Evolutionary conservation across 2,888 invertebrate species (phyloP).

Genomic region (Diaphora mendica): DNA sequence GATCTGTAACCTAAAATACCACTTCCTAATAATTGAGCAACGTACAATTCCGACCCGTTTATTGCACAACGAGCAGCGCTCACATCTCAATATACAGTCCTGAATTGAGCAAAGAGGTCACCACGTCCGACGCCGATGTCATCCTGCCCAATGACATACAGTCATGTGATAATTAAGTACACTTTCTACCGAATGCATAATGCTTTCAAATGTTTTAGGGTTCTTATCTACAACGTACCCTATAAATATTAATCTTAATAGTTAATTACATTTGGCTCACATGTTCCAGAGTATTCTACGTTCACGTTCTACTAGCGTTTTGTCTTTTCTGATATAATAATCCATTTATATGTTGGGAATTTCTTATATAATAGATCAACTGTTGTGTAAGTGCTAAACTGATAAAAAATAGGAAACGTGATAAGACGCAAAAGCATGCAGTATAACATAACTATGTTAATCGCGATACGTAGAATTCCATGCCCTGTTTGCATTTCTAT

Average conservation of each 20-base stretch:
- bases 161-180: conserved; percentile 35
- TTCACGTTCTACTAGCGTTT: no score
- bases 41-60: background rate
- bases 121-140: conserved; percentile 17
- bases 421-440: background rate
- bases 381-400: background rate
- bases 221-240: background rate
- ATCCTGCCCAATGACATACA: conserved; percentile 28
- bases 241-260: no score
- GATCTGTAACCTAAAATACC: background rate
- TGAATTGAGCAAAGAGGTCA: conserved; percentile 28
- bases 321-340: background rate
- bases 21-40: background rate
- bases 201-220: background rate
- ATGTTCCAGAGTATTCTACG: background rate
- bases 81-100: background rate
- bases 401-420: background rate
- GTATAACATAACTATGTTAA: background rate
- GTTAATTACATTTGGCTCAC: background rate
- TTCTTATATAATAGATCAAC: background rate
- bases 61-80: background rate
- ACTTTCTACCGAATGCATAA: conserved; percentile 18
- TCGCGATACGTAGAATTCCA: background rate
- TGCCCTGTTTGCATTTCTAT: background rate
- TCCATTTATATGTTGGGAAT: background rate